phyloP scores from a whole-genome alignment of 2,797 vertebrate genomes.

The Urocyon cinereoargenteus region DNA sequence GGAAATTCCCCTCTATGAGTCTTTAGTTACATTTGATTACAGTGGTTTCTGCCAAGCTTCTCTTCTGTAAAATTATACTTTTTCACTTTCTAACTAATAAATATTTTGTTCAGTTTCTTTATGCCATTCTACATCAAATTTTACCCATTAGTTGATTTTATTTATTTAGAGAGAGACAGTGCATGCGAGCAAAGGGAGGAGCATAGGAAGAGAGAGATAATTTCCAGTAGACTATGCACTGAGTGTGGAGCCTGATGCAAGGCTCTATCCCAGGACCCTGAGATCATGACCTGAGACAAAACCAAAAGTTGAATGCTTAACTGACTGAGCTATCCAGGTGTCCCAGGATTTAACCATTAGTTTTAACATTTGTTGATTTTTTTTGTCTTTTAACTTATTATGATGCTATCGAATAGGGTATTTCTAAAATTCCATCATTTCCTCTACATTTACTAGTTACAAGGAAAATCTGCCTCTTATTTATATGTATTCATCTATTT shows the following conservation, averaged over 20 bases:
- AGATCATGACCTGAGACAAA: not conserved
- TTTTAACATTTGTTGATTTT: not conserved
- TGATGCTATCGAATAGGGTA: not conserved
- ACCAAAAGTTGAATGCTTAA: not conserved
- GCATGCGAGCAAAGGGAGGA: not conserved
- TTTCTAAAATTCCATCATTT: constrained; percentile 48
- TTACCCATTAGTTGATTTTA: not conserved
- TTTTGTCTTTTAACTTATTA: not conserved
- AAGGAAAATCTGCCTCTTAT: not conserved
- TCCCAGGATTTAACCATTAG: not conserved
- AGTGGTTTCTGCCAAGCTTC: not conserved
- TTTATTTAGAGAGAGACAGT: not conserved
- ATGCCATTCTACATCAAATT: constrained; percentile 19
- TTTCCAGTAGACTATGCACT: not conserved
- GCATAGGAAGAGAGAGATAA: not conserved
- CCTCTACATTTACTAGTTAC: not conserved
- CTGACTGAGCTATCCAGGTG: not conserved
- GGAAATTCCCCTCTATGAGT: not conserved
- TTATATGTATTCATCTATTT: not conserved
- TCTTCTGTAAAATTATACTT: constrained; percentile 13
- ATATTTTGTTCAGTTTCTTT: not conserved
- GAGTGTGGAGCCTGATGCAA: not conserved
- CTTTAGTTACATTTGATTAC: constrained; percentile 27
- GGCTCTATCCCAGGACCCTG: not conserved
- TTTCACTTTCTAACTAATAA: constrained; percentile 5